phyloP scores from a whole-genome alignment of 2,113 vertebrate genomes.

The Myocastor coypus region DNA sequence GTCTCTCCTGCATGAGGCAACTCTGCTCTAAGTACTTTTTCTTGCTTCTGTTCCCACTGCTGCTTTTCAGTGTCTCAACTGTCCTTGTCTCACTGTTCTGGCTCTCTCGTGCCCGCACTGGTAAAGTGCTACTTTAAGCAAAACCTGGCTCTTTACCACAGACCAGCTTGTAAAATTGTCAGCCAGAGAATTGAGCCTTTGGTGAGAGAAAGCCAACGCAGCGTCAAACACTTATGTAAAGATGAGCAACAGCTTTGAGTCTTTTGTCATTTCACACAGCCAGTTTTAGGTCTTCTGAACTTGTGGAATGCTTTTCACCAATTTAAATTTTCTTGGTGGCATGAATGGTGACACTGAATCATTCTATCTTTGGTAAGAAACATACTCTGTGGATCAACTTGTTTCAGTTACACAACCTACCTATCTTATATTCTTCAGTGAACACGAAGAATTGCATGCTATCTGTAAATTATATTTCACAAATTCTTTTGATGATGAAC shows the following conservation, averaged over 20 bases:
- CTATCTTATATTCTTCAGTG: not conserved
- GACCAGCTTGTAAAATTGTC: not conserved
- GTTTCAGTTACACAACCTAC: not conserved
- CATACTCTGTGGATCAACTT: not conserved
- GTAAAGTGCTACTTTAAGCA: not conserved
- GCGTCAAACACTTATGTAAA: not conserved
- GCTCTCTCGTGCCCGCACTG: not conserved
- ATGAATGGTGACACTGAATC: not conserved
- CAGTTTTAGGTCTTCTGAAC: not conserved
- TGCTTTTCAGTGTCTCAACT: not conserved
- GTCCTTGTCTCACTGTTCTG: not conserved
- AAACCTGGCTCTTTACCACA: not conserved
- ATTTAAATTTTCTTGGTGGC: constrained; percentile 29
- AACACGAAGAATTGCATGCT: not conserved
- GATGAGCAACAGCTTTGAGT: not conserved
- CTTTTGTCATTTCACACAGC: not conserved
- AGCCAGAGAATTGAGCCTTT: not conserved
- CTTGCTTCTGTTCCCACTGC: not conserved
- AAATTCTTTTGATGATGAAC: not conserved
- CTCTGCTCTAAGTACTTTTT: not conserved
- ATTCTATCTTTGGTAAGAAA: not conserved
- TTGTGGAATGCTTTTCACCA: not conserved
- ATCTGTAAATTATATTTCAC: not conserved
- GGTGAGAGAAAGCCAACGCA: not conserved
- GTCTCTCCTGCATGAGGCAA: not conserved